Evolutionary conservation across 2,888 invertebrate genomes (phyloP).

Genomic region (Odontocolon sp.): DNA sequence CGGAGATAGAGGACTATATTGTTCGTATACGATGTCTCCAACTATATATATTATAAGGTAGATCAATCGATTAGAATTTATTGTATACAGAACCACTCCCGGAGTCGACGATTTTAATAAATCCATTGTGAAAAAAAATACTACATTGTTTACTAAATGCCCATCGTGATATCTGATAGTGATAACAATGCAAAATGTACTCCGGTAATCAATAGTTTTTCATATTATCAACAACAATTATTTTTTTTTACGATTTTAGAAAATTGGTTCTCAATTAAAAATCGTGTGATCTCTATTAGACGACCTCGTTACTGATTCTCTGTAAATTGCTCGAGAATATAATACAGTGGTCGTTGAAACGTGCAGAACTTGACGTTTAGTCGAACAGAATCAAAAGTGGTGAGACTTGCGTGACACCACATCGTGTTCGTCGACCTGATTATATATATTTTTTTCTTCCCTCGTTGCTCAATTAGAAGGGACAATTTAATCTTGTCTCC

Average conservation of each 20-base stretch:
- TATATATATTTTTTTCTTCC: conserved; percentile 49
- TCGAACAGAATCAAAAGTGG: conserved; percentile 22
- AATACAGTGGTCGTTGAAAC: conserved; percentile 5
- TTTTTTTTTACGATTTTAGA: not conserved
- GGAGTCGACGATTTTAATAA: conserved; percentile 23
- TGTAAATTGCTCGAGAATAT: conserved; percentile 16
- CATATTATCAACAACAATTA: not conserved
- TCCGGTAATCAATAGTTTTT: conserved; percentile 13
- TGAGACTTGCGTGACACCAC: conserved; percentile 51
- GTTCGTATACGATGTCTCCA: conserved; percentile 17
- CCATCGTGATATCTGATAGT: conserved; percentile 3
- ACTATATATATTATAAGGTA: conserved; percentile 18
- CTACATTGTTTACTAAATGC: conserved; percentile 27
- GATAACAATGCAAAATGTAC: conserved; percentile 2
- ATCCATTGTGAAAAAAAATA: conserved; percentile 27
- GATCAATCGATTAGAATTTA: conserved; percentile 51
- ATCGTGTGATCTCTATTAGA: conserved; percentile 2
- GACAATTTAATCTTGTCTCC: conserved; percentile 62
- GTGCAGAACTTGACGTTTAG: conserved; percentile 3
- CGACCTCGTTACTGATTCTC: conserved; percentile 37
- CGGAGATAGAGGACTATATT: conserved; percentile 52
- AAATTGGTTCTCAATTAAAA: not conserved
- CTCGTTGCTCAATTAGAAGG: conserved; percentile 59
- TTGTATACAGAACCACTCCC: conserved; percentile 49
- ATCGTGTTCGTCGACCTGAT: conserved; percentile 32